These are phyloP conservation scores for Drosophila ficusphila DNA, from an alignment of 1,140 invertebrate genomes.

Conservation along the genomic window DNA sequence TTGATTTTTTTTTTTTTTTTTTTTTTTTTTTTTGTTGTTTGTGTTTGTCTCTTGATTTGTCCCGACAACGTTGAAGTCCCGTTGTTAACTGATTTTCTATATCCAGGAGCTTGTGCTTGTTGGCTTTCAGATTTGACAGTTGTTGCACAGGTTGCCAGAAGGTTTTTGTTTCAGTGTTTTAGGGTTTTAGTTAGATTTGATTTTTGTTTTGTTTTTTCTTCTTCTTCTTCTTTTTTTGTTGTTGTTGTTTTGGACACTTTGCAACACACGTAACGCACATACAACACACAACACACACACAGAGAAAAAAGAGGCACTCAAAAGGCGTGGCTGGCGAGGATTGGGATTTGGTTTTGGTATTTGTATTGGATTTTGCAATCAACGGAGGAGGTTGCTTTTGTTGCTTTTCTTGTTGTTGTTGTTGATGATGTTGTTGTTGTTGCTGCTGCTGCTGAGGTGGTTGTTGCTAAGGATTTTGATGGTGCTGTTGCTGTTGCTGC, in stretches of 20 bases:
- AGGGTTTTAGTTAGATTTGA: neutral
- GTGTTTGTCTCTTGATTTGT: neutral
- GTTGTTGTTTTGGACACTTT: constrained; percentile 28
- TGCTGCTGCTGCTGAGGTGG: constrained; percentile 17
- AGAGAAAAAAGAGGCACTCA: constrained; percentile 27
- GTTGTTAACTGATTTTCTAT: neutral
- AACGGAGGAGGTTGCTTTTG: neutral
- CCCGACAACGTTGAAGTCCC: neutral
- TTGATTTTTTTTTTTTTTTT: neutral
- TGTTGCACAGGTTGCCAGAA: constrained; percentile 34
- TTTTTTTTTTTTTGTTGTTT: neutral
- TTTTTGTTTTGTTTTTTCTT: neutral
- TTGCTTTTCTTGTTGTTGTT: neutral
- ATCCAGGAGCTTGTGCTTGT: neutral
- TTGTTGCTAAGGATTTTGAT: constrained; percentile 32
- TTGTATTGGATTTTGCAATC: neutral
- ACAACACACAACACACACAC: constrained; percentile 24
- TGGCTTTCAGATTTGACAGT: constrained; percentile 30
- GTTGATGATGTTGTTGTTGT: constrained; percentile 19
- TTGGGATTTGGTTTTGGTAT: constrained; percentile 13
- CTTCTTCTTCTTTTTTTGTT: neutral
- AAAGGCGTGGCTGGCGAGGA: constrained; percentile 37
- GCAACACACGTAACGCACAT: constrained; percentile 19
- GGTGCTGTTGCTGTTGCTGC: constrained; percentile 19
- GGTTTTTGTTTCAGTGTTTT: neutral